Conservation (phyloP, 2,113 vertebrate species). For the Cercopithecus mona region DNA sequence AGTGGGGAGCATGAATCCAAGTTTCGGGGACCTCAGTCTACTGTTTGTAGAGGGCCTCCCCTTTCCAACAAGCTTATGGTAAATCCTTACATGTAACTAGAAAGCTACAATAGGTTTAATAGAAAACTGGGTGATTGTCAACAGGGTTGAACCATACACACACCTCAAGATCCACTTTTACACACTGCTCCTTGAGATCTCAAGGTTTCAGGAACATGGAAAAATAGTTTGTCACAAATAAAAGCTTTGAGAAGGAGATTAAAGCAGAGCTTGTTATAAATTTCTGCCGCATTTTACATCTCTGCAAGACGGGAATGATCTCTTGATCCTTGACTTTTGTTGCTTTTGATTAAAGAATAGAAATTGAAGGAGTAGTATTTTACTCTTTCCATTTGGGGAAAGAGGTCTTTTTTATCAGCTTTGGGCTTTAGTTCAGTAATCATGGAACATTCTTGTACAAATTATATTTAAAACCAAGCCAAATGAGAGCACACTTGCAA, state of each 20-base stretch:
- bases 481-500: conserved; percentile 1
- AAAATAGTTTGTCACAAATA: conserved; percentile 11
- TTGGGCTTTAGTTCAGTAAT: conserved; percentile 54
- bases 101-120: not conserved
- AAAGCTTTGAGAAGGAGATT: not conserved
- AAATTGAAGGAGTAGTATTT: not conserved
- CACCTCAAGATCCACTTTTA: conserved; percentile 9
- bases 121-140: conserved; percentile 1
- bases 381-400: not conserved
- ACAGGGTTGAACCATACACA: not conserved
- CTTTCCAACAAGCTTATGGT: not conserved
- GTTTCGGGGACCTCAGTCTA: not conserved
- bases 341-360: not conserved
- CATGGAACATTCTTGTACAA: not conserved
- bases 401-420: not conserved
- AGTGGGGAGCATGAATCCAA: not conserved
- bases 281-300: not conserved
- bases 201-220: conserved; percentile 1
- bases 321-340: conserved; percentile 13
- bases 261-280: not conserved
- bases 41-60: not conserved
- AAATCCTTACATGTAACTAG: not conserved
- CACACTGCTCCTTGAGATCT: not conserved
- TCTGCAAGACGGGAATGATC: not conserved
- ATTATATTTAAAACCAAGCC: conserved; percentile 1